These are phyloP conservation scores for Sclerodermus sp. DNA, from an alignment of 2,888 invertebrate species.

Conservation along the genomic window DNA sequence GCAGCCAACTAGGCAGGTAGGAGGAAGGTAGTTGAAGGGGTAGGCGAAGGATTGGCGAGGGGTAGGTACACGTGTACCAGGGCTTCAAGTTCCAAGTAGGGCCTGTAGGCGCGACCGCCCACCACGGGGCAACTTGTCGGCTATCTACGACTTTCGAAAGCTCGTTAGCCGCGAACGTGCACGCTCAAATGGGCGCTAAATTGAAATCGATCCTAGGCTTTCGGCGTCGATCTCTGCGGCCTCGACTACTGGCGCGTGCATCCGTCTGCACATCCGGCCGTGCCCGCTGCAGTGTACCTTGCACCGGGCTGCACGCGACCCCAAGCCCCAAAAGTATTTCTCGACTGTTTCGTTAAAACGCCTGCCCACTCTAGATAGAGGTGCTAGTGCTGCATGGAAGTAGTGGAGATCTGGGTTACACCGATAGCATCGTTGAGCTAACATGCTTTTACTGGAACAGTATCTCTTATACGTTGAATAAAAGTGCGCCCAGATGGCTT, in stretches of 20 bases:
- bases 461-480: too few species aligned
- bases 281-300: constrained; percentile 1
- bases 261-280: constrained; percentile 5
- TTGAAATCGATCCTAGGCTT: constrained; percentile 53
- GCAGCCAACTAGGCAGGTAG: too few species aligned
- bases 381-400: too few species aligned
- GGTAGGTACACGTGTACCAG: constrained; percentile 47
- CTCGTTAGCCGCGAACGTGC: constrained; percentile 53
- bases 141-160: constrained; percentile 56
- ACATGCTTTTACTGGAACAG: too few species aligned
- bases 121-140: constrained; percentile 52
- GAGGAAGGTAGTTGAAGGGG: constrained; percentile 23
- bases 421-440: too few species aligned
- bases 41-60: too few species aligned
- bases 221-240: constrained; percentile 30
- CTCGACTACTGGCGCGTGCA: constrained; percentile 14
- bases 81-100: constrained; percentile 38
- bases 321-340: neutral
- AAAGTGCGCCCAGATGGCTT: too few species aligned
- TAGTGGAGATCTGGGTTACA: too few species aligned
- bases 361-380: neutral
- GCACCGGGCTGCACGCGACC: constrained; percentile 10
- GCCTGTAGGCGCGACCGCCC: constrained; percentile 26
- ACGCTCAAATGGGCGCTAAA: constrained; percentile 54
- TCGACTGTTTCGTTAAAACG: constrained; percentile 5